A percentile compares a stretch with the other conserved stretches of the same genome.
Evolutionary conservation across 2,797 vertebrate species (phyloP).

Genomic region (Serranus cabrilla): DNA sequence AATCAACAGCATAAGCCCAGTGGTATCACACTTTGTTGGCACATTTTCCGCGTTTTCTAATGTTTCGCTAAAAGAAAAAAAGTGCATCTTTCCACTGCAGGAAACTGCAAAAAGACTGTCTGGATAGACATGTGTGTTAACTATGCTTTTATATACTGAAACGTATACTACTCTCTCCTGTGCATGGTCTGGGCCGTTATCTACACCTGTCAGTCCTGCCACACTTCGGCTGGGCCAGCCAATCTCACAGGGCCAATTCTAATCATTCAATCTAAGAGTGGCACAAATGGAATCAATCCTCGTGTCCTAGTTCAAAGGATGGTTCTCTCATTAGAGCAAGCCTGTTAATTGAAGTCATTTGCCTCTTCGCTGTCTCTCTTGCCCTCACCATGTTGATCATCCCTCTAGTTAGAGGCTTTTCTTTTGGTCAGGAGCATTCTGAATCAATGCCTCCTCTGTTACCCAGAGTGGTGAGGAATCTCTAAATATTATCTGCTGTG

Average conservation of each 20-base stretch:
- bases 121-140: not conserved
- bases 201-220: slow-evolving; percentile 50
- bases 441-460: slow-evolving; percentile 61
- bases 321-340: slow-evolving; percentile 70
- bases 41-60: slow-evolving; percentile 13
- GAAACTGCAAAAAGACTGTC: not conserved
- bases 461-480: slow-evolving; percentile 21
- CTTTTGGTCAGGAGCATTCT: slow-evolving; percentile 40
- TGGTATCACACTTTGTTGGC: not conserved
- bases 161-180: slow-evolving; percentile 1
- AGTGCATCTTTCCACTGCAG: not conserved
- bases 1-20: slow-evolving; percentile 1
- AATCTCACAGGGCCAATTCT: slow-evolving; percentile 62
- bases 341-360: slow-evolving; percentile 76
- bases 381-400: slow-evolving; percentile 64
- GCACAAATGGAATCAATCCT: slow-evolving; percentile 77
- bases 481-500: slow-evolving; percentile 43
- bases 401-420: slow-evolving; percentile 52
- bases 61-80: no score
- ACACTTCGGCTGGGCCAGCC: slow-evolving; percentile 47
- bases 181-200: slow-evolving; percentile 33
- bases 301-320: slow-evolving; percentile 62
- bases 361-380: slow-evolving; percentile 61
- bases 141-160: slow-evolving; percentile 7
- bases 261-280: slow-evolving; percentile 62